Conservation (phyloP, 2,797 vertebrate species). For the Pangasius macronema region DNA sequence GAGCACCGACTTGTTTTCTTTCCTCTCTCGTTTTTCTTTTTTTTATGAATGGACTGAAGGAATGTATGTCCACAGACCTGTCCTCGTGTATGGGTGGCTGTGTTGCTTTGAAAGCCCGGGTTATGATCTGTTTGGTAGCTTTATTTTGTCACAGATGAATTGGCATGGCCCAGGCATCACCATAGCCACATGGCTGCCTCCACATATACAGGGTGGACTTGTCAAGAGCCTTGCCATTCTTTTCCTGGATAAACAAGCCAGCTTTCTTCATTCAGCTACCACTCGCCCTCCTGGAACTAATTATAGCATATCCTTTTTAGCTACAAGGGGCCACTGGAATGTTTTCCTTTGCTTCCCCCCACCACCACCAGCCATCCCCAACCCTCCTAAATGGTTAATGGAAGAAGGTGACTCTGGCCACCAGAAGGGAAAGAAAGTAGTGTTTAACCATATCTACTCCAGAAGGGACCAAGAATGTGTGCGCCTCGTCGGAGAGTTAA, state of each 20-base stretch:
- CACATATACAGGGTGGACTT: conserved; percentile 51
- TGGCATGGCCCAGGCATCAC: conserved; percentile 43
- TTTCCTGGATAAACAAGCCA: conserved; percentile 61
- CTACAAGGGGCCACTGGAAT: conserved; percentile 63
- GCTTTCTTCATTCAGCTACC: conserved; percentile 63
- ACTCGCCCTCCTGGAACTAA: conserved; percentile 66
- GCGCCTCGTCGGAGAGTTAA: conserved; percentile 12
- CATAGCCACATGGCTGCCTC: conserved; percentile 39
- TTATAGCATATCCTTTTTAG: conserved; percentile 67
- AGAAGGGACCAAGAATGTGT: conserved; percentile 35
- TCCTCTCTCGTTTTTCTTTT: conserved; percentile 26
- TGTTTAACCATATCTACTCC: conserved; percentile 56
- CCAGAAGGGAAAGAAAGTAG: conserved; percentile 51
- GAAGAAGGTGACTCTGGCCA: conserved; percentile 59
- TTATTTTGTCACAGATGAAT: conserved; percentile 55
- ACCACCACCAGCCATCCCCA: conserved; percentile 43
- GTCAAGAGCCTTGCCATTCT: conserved; percentile 56
- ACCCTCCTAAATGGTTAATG: conserved; percentile 59
- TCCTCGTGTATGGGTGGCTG: conserved; percentile 55
- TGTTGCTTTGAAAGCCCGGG: conserved; percentile 48
- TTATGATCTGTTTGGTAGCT: conserved; percentile 57
- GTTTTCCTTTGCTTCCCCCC: conserved; percentile 57
- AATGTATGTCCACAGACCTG: conserved; percentile 39
- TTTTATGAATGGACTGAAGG: conserved; percentile 61
- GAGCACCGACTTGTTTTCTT: conserved; percentile 50